Percentiles rank a stretch among this genome's conserved stretches.
phyloP scores from a whole-genome alignment of 2,797 vertebrate species.

The Toxotes lorentzi region DNA sequence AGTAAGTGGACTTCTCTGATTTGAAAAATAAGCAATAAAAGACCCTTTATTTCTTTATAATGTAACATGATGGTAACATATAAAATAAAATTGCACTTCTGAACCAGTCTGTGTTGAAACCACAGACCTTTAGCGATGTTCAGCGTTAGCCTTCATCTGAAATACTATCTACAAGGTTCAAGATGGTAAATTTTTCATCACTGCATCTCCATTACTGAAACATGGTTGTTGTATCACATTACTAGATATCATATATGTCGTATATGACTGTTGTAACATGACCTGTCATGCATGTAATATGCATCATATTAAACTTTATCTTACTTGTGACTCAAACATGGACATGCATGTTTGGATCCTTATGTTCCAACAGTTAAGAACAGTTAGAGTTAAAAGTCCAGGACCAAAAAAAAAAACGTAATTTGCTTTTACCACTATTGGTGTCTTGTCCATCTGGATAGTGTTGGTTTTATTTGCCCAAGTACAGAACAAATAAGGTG shows the following conservation, averaged over 20 bases:
- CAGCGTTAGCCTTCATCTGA: conserved; percentile 32
- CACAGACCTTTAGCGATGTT: conserved; percentile 1
- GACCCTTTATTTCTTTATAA: not conserved
- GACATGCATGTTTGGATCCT: not conserved
- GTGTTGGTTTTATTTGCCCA: not conserved
- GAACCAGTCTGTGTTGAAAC: conserved; percentile 4
- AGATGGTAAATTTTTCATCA: conserved; percentile 57
- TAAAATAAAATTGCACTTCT: not conserved
- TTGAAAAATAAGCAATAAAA: not conserved
- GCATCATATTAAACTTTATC: not conserved
- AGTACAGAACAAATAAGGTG: not conserved
- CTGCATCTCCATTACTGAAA: conserved; percentile 49
- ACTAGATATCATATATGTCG: conserved; percentile 29
- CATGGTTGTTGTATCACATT: conserved; percentile 41
- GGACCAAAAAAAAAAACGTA: not conserved
- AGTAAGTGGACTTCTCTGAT: conserved; percentile 84
- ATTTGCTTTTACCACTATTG: not conserved
- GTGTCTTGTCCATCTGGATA: not conserved
- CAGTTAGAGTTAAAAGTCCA: not conserved
- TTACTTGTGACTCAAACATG: not conserved
- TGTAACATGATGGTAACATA: not conserved
- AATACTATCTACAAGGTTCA: conserved; percentile 40
- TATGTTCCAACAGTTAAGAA: not conserved
- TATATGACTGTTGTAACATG: conserved; percentile 34
- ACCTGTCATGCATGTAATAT: not conserved